Base-by-base conservation (phyloP, 2,888 invertebrate genomes). In the Fragum whitleyi region DNA sequence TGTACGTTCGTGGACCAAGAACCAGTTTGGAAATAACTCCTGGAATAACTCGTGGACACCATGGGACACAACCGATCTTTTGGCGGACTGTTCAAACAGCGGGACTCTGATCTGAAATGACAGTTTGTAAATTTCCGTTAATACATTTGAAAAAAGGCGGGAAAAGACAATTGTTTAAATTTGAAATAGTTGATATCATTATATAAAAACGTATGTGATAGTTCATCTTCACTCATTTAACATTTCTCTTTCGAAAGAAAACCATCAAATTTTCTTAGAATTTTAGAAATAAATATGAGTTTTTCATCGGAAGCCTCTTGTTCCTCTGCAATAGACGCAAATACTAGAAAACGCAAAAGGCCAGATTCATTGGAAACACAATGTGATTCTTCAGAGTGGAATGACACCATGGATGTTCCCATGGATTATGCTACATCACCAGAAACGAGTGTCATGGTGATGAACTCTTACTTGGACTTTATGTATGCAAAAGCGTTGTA, bases 381-480 rank as follows among this genome's bases (percentile, higher is more conserved):
- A 19, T 74, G 21, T 69, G 69, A 69, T 69, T 51, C 51, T 21
- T 23, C n/a, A 62, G 70, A 70, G n/a, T 69, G 42, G 55, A 23
- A 75, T 47, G 19, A 28, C 36, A 28, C 29, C 29, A 53, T 69
- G 23, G 9, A 21, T 42, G 53, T 69, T 23, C 53, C 53, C 5
- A 53, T 69, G 23, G 29, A 53, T 21, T 28, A 69, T 29, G 16
- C 21, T 32, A 53, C 53, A 29, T 14, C 21, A 29, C 53, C 69
- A 29, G 53, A 39, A 59, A 57, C 71, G 16, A 59, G 39, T 16
- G 59, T 57, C 21, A 57, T 71, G 55, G 19, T 59, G 57, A 68
- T 78, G 77, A 42, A 73, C 6, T 71, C 71, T 21, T 75, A 79
- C 32, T 70, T 74, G 29, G 70, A 79, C 28, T 79, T 74, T 70